Conservation (phyloP, 92 coral and sea anemone species). For the Zoanthus sociatus region DNA sequence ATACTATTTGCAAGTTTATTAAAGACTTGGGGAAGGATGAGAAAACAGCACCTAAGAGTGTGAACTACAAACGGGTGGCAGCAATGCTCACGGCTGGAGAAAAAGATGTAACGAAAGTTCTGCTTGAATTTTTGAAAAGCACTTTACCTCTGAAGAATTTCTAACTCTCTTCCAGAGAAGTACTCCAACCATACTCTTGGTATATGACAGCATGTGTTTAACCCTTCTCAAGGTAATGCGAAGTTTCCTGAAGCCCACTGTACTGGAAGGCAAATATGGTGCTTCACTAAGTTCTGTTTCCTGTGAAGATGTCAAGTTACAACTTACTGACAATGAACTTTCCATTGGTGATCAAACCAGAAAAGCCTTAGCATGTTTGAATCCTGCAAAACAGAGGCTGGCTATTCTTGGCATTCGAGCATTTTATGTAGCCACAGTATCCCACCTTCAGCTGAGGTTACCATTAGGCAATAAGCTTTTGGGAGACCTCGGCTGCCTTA, state of each 20-base stretch:
- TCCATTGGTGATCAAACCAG: conserved; percentile 67
- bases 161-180: conserved; percentile 44
- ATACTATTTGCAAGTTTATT: conserved; percentile 30
- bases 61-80: conserved; percentile 47
- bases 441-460: too few relatives aligned
- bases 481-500: too few relatives aligned
- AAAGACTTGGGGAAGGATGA: conserved; percentile 46
- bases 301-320: conserved; percentile 51
- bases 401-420: background rate
- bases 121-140: background rate
- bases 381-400: conserved; percentile 57
- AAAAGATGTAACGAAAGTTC: conserved; percentile 11
- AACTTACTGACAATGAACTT: conserved; percentile 51
- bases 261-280: conserved; percentile 42
- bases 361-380: conserved; percentile 59
- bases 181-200: conserved; percentile 39
- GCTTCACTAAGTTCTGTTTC: conserved; percentile 45
- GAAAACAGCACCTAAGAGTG: conserved; percentile 40
- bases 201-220: conserved; percentile 15
- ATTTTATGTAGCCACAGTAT: too few relatives aligned
- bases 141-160: conserved; percentile 33
- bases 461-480: too few relatives aligned
- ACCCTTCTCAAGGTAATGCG: background rate
- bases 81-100: conserved; percentile 17
- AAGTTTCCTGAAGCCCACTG: conserved; percentile 42